Conservation (phyloP, 2,888 invertebrate genomes). For the Heliothis peltigera region DNA sequence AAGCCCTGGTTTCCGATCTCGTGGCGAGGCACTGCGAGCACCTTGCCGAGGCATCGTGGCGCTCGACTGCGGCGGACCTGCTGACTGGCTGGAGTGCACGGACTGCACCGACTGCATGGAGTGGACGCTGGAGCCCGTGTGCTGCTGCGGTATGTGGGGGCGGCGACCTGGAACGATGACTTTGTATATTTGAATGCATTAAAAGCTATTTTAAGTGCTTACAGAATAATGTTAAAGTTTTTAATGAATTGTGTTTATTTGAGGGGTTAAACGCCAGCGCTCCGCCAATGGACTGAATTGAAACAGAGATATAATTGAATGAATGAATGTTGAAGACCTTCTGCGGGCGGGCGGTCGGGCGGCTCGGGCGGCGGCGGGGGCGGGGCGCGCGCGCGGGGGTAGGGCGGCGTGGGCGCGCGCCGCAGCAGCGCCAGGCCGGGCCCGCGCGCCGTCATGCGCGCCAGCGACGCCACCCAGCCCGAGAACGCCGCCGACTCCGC, state of each 20-base stretch:
- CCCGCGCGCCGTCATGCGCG: constrained; percentile 90
- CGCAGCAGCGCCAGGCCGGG: constrained; percentile 85
- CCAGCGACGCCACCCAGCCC: constrained; percentile 91
- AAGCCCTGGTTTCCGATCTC: constrained; percentile 86
- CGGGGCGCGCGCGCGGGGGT: constrained; percentile 80
- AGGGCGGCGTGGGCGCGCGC: constrained; percentile 75
- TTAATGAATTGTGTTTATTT: too few species aligned
- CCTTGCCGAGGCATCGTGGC: constrained; percentile 47
- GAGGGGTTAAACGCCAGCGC: too few species aligned
- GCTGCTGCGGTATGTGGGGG: constrained; percentile 83
- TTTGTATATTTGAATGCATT: too few species aligned
- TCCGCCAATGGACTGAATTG: too few species aligned
- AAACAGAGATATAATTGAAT: neutral
- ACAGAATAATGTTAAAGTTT: too few species aligned
- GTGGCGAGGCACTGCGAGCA: constrained; percentile 78
- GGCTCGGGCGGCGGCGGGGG: constrained; percentile 55
- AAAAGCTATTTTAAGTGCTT: too few species aligned
- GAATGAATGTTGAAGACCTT: constrained; percentile 26
- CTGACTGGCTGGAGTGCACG: constrained; percentile 49
- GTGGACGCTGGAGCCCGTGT: constrained; percentile 83
- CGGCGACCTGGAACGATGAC: constrained; percentile 67
- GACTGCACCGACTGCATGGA: constrained; percentile 62
- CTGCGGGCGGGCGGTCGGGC: constrained; percentile 43
- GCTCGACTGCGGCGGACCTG: constrained; percentile 29
- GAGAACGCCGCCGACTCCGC: constrained; percentile 88